Conservation (phyloP, 2,888 invertebrate genomes). For the Bellardia pandia region DNA sequence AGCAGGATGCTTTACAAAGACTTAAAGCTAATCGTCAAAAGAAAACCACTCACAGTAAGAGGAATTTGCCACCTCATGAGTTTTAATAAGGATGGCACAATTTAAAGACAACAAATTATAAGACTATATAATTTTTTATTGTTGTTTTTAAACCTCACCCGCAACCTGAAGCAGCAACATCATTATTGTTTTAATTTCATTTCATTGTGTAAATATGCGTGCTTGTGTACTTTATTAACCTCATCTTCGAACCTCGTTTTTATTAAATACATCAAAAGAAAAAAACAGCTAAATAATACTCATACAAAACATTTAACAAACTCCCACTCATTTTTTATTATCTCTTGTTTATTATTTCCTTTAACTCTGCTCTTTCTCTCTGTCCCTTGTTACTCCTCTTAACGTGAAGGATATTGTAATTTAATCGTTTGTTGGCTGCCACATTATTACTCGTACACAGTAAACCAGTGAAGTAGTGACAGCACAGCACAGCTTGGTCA, state of each 20-base stretch:
- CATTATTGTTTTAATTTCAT: conserved; percentile 38
- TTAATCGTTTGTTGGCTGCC: conserved; percentile 76
- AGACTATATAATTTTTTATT: background rate
- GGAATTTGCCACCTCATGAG: conserved; percentile 46
- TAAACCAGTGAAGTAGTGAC: background rate
- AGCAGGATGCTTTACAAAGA: conserved; percentile 27
- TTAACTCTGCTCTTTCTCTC: background rate
- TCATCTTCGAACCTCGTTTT: background rate
- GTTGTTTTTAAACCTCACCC: conserved; percentile 16
- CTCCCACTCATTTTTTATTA: background rate
- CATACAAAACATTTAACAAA: background rate
- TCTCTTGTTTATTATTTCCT: background rate
- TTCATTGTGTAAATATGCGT: conserved; percentile 15
- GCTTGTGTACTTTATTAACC: background rate
- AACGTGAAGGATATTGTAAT: conserved; percentile 67
- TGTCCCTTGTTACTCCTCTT: background rate
- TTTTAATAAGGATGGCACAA: conserved; percentile 32
- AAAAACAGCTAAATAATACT: background rate
- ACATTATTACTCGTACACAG: conserved; percentile 13
- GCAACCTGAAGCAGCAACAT: conserved; percentile 4
- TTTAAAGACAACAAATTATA: conserved; percentile 4
- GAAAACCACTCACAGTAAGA: background rate
- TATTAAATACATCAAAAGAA: background rate
- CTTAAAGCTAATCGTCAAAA: conserved; percentile 29
- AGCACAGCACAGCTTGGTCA: background rate